Evolutionary conservation across 2,888 invertebrate species (phyloP).

Genomic region (Zaprionus obscuricornis): DNA sequence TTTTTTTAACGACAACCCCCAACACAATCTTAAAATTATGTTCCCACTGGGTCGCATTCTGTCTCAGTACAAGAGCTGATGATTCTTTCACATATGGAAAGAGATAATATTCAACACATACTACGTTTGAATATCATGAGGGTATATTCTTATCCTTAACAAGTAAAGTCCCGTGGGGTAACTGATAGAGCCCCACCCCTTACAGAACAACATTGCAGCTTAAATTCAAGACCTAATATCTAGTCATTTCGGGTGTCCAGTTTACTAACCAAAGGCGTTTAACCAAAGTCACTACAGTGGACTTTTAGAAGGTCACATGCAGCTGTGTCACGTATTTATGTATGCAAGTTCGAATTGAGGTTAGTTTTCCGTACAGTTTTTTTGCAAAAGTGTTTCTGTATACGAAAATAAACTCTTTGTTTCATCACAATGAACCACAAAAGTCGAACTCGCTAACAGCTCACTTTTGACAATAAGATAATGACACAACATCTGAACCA

Average conservation of each 20-base stretch:
- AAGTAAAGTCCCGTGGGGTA: conserved; percentile 1
- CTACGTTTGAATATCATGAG: conserved; percentile 3
- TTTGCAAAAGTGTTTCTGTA: not conserved
- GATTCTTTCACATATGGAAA: conserved; percentile 3
- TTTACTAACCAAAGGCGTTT: too few species aligned
- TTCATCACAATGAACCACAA: conserved; percentile 1
- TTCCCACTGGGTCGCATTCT: conserved; percentile 37
- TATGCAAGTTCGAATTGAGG: too few species aligned
- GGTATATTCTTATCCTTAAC: not conserved
- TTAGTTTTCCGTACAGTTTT: too few species aligned
- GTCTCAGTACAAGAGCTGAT: conserved; percentile 4
- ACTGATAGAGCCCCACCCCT: not conserved
- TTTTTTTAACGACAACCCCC: not conserved
- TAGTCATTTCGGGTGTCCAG: not conserved
- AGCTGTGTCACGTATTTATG: not conserved
- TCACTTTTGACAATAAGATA: conserved; percentile 56
- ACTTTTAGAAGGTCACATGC: not conserved
- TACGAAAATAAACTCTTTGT: conserved; percentile 16
- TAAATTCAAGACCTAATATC: not conserved
- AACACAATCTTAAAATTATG: conserved; percentile 30
- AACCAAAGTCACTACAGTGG: too few species aligned
- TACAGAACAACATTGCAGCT: not conserved
- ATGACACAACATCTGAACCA: conserved; percentile 58
- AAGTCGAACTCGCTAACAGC: not conserved
- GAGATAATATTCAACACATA: too few species aligned